phyloP scores from a whole-genome alignment of 2,113 vertebrate species.

The Eudyptes chrysolophus region DNA sequence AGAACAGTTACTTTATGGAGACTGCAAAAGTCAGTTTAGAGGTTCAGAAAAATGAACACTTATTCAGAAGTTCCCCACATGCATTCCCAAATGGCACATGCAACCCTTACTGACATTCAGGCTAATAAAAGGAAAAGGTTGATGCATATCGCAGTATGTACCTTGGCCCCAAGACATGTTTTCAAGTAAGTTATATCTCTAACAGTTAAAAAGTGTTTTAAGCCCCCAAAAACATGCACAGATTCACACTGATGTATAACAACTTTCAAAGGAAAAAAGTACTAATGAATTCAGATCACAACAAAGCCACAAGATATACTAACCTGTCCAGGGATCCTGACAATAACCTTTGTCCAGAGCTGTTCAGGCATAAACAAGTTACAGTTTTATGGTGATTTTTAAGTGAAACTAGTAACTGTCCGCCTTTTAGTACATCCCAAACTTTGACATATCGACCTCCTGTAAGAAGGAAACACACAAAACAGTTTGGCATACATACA shows the following conservation, averaged over 20 bases:
- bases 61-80: neutral
- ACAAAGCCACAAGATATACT: constrained; percentile 3
- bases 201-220: neutral
- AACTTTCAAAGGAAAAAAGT: neutral
- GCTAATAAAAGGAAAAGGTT: neutral
- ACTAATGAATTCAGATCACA: neutral
- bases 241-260: neutral
- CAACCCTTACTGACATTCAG: neutral
- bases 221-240: neutral
- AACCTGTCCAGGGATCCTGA: constrained; percentile 95
- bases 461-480: constrained; percentile 52
- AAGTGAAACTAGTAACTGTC: constrained; percentile 90
- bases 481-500: accelerated
- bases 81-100: neutral
- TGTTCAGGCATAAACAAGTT: constrained; percentile 89
- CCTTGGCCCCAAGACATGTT: neutral
- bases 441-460: constrained; percentile 94
- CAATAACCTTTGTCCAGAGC: constrained; percentile 88
- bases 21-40: neutral
- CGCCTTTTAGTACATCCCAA: constrained; percentile 95
- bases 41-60: neutral
- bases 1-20: neutral
- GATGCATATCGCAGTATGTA: neutral
- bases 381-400: constrained; percentile 98
- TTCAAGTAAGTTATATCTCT: neutral